Base-by-base conservation (phyloP, 2,797 vertebrate species). In the Distichodus sexfasciatus region DNA sequence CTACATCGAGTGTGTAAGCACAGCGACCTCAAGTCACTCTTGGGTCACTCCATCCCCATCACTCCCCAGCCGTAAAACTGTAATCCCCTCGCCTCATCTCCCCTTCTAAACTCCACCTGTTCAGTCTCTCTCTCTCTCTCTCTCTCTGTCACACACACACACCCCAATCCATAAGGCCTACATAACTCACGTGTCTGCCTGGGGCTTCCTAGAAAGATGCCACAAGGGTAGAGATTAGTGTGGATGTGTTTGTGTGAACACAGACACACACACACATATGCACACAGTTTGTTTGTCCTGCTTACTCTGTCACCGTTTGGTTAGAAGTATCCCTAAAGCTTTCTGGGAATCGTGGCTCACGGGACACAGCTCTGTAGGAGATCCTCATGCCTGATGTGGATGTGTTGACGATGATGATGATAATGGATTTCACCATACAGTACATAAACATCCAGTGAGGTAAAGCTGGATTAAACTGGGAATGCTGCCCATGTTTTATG, bases 61-160 rank as follows among this genome's bases (percentile, higher is more conserved):
- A 53, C 19, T 75, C 35, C 57, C 58, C 57, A 69, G n/a, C 41
- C 35, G 58, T 29, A 51, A 69, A 48, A 47, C 53, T 24, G 46
- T 74, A 75, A 78, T 78, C 71, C 71, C 62, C 74, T 77, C 62
- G 69, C 65, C 80, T 84, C 67, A 65, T 69, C 59, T 79, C 59
- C 62, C 69, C 46, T 82, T 75, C 76, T 80, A 84, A 85, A 86
- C 75, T 78, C 80, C 86, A 88, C 85, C 85, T 88, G 85, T 86
- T 83, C 62, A 44, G 66, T 69, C 70, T 69, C 65, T 24, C 55
- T 71, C 73, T 69, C 41, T 69, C 33, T 40, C 41, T 33, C 24
- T 28, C 35, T 46, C 64, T 76, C 74, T 36, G 31, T 26, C 78
- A 79, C 79, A 74, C 60, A 61, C 26, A 28, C 43, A 21, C 71